Percentiles rank a stretch among this genome's conserved stretches.
Evolutionary conservation across 2,113 vertebrate genomes (phyloP).

Genomic region (Xenotilapia longispinis): DNA sequence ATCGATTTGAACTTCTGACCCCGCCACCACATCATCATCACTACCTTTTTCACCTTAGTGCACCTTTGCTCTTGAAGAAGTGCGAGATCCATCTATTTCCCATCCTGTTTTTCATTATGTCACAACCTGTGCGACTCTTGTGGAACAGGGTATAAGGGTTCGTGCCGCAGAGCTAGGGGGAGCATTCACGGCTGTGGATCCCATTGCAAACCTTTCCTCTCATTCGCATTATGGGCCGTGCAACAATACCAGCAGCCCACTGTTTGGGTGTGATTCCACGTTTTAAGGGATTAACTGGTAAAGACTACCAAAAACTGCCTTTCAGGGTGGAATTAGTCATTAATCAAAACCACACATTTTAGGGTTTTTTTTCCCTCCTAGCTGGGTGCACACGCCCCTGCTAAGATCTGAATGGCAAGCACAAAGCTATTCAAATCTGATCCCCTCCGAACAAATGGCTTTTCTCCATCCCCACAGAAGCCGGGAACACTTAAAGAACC

Average conservation of each 20-base stretch:
- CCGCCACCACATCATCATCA: neutral
- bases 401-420: conserved; percentile 56
- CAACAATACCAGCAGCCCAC: conserved; percentile 47
- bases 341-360: conserved; percentile 67
- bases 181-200: conserved; percentile 15
- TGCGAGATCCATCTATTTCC: neutral
- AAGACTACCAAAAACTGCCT: conserved; percentile 71
- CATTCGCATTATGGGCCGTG: conserved; percentile 12
- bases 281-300: conserved; percentile 72
- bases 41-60: neutral
- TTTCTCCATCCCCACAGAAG: conserved; percentile 58
- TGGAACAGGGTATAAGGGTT: neutral
- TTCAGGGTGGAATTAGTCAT: conserved; percentile 68
- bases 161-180: neutral
- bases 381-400: conserved; percentile 44
- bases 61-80: neutral
- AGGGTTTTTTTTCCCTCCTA: neutral
- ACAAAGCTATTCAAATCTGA: conserved; percentile 61
- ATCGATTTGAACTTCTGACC: conserved; percentile 35
- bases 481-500: conserved; percentile 61
- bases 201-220: conserved; percentile 36
- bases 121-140: neutral
- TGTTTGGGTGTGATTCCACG: conserved; percentile 55
- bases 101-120: neutral
- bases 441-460: conserved; percentile 65